Conservation (phyloP, 2,113 vertebrate species). For the Sinocyclocheilus grahami region DNA sequence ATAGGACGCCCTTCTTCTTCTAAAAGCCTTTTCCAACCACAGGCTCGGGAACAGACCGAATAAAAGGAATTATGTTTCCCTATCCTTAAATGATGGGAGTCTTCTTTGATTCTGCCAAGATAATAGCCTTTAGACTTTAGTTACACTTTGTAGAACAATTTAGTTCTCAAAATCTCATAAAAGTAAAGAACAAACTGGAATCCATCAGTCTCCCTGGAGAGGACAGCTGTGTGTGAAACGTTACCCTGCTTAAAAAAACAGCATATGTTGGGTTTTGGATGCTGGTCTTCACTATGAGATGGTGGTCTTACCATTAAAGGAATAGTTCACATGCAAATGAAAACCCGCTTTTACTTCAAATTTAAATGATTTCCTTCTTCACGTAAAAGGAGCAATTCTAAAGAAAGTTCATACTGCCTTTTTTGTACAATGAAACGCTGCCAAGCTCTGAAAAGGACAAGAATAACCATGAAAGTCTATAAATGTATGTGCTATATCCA, state of each 20-base stretch:
- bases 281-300: neutral
- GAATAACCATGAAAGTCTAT: neutral
- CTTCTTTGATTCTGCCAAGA: constrained; percentile 26
- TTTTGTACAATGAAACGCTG: neutral
- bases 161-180: constrained; percentile 7
- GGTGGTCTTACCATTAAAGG: neutral
- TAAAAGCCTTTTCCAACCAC: constrained; percentile 30
- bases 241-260: neutral
- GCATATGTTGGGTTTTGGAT: constrained; percentile 13
- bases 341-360: neutral
- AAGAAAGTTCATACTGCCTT: neutral
- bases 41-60: constrained; percentile 22
- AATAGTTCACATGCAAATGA: neutral
- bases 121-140: neutral
- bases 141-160: constrained; percentile 13
- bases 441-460: neutral
- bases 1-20: constrained; percentile 15
- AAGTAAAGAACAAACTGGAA: neutral
- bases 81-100: constrained; percentile 4
- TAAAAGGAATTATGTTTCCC: constrained; percentile 35
- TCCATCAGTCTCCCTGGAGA: neutral
- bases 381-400: neutral
- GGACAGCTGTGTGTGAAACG: constrained; percentile 19
- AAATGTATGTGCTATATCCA: neutral
- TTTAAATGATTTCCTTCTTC: neutral